Evolutionary conservation across 2,797 vertebrate genomes (phyloP).

Genomic region (Coendou prehensilis): DNA sequence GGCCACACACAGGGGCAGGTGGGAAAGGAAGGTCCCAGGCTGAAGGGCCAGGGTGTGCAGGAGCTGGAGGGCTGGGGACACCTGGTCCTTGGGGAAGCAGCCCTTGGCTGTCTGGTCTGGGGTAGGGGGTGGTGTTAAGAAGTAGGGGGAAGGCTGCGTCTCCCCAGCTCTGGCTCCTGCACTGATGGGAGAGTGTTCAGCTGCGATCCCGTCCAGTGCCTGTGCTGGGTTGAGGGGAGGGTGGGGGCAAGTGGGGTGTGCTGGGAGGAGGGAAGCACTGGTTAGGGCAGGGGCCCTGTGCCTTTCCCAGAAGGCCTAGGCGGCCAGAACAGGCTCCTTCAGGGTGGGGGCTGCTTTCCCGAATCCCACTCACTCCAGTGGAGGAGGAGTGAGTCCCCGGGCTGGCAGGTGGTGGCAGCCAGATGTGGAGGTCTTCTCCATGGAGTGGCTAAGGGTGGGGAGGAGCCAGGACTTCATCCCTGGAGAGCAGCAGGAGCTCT

Average conservation of each 20-base stretch:
- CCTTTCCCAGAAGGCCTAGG: neutral
- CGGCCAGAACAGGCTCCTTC: neutral
- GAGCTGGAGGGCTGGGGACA: fast-evolving
- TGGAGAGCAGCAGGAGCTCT: neutral
- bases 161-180: neutral
- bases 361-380: neutral
- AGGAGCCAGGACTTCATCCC: neutral
- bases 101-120: neutral
- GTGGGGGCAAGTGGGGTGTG: neutral
- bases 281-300: neutral
- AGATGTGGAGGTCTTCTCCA: neutral
- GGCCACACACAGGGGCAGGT: neutral
- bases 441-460: neutral
- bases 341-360: neutral
- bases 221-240: neutral
- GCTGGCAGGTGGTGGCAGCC: neutral
- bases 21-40: neutral
- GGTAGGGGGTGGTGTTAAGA: fast-evolving
- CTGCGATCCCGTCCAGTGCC: neutral
- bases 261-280: neutral
- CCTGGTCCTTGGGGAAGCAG: neutral
- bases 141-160: neutral
- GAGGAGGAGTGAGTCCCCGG: neutral
- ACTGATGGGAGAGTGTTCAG: neutral
- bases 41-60: neutral